Base-by-base conservation (phyloP, 92 coral and sea anemone species). In the Epizoanthus fatuus region DNA sequence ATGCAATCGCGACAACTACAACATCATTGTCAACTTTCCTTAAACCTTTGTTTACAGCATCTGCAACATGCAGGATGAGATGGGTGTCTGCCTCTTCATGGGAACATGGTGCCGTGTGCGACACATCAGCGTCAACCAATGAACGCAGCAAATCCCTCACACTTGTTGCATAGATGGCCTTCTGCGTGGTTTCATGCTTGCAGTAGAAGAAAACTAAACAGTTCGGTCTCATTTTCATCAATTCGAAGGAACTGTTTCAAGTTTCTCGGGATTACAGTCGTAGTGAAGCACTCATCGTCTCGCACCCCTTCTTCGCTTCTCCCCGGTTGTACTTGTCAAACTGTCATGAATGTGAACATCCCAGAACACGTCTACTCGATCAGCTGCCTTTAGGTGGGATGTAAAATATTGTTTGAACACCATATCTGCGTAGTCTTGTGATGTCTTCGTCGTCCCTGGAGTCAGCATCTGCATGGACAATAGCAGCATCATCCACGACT, bases 401-500 rank as follows among this genome's bases (percentile, higher is more conserved):
- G 47, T 42, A 42, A 29, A 0, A 29, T 29, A 29, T 1, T 0
- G 91, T 5, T 44, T 40, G 74, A 86, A 86, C 19, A 86, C 81
- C 5, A 2, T 68, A 65, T 67, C 81, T 11, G 72, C 39, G 49
- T 90, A 87, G 13, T 86, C 88, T 52, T 67, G 60, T 47, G 86
- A 86, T 13, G 88, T 81, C 74, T 51, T 25, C 14, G 76, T 75
- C 20, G 70, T 29, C 47, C 4, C 7, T 42, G 47, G 47, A 42
- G 0, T 42, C 8, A 44, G 47, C 47, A 44, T 44, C 81, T 88
- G 83, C n/a, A n/a, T n/a, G n/a, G n/a, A 87, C 91, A 7, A 85
- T 85, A 0, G 84, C 92, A 10, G 94, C 92, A 42, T 92, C 90
- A 52, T 91, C 92, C 17, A 80, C 44, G 6, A 91, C 54, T 4